A percentile compares a stretch with the other conserved stretches of the same genome.
phyloP scores from a whole-genome alignment of 2,797 vertebrate species.

The Megalops cyprinoides region DNA sequence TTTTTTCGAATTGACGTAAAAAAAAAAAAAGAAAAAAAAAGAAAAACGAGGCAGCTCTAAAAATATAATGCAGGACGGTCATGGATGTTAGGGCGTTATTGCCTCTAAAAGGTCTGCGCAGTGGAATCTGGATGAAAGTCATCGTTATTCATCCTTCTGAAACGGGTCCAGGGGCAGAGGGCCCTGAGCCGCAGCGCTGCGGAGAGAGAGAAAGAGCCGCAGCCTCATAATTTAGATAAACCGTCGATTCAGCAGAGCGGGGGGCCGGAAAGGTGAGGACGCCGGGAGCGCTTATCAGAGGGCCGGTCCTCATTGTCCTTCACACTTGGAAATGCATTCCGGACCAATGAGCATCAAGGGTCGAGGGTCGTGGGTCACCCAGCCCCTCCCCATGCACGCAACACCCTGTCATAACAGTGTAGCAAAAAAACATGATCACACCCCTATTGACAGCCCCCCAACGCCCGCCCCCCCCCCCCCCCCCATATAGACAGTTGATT shows the following conservation, averaged over 20 bases:
- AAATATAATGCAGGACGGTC: slow-evolving; percentile 3
- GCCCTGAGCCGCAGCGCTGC: neutral
- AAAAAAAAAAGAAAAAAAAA: no score
- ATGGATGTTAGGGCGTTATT: neutral
- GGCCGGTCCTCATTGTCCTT: neutral
- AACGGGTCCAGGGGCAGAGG: neutral
- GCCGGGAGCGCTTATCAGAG: neutral
- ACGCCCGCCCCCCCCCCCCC: no score
- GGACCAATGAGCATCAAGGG: neutral
- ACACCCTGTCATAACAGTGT: neutral
- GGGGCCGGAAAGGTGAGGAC: neutral
- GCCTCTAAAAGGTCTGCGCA: slow-evolving; percentile 11
- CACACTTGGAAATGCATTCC: neutral
- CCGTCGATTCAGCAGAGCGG: neutral
- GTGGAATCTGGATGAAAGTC: slow-evolving; percentile 21
- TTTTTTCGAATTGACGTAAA: neutral
- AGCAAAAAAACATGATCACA: neutral
- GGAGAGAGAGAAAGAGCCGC: neutral
- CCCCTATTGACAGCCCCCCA: neutral
- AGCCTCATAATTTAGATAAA: slow-evolving; percentile 10
- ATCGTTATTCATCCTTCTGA: slow-evolving; percentile 3
- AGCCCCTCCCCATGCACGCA: no score
- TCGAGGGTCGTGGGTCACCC: no score
- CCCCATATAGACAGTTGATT: neutral
- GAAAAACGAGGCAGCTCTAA: neutral